A percentile compares a stretch with the other conserved stretches of the same genome.
These are phyloP conservation scores for Phalanger gymnotis DNA, from an alignment of 2,797 vertebrate genomes.

Conservation along the genomic window DNA sequence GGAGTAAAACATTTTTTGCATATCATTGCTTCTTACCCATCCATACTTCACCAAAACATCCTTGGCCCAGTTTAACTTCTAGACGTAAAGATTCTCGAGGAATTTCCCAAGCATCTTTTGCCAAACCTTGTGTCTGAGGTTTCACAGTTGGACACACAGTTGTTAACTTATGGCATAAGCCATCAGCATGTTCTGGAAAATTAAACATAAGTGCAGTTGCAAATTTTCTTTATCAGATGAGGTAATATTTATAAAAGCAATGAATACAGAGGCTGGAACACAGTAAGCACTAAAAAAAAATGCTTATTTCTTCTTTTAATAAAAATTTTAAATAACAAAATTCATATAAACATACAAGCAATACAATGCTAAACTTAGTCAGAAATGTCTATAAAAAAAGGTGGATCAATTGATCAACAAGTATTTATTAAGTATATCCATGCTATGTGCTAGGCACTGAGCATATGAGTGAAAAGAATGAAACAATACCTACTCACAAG, in stretches of 20 bases:
- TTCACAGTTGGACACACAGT: constrained; percentile 96
- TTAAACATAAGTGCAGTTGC: constrained; percentile 57
- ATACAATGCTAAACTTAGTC: not conserved
- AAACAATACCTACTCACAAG: no score
- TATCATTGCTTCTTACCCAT: constrained; percentile 91
- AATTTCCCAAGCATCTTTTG: constrained; percentile 98
- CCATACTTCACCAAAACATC: constrained; percentile 98
- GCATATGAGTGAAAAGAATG: not conserved
- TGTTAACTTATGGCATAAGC: constrained; percentile 96
- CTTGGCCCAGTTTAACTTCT: constrained; percentile 96
- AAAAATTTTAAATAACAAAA: not conserved
- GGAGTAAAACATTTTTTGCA: not conserved
- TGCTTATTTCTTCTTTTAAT: not conserved
- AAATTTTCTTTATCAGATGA: constrained; percentile 5
- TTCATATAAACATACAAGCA: not conserved
- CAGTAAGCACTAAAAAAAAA: not conserved
- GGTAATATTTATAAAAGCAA: not conserved
- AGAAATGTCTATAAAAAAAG: not conserved
- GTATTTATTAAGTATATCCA: not conserved
- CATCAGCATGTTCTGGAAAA: constrained; percentile 93
- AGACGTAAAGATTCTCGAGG: constrained; percentile 94
- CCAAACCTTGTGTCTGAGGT: constrained; percentile 96
- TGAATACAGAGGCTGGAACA: not conserved
- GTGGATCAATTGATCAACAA: not conserved
- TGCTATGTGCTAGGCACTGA: no score